phyloP scores from a whole-genome alignment of 1,140 invertebrate species.

The Bilobella aurantiaca region DNA sequence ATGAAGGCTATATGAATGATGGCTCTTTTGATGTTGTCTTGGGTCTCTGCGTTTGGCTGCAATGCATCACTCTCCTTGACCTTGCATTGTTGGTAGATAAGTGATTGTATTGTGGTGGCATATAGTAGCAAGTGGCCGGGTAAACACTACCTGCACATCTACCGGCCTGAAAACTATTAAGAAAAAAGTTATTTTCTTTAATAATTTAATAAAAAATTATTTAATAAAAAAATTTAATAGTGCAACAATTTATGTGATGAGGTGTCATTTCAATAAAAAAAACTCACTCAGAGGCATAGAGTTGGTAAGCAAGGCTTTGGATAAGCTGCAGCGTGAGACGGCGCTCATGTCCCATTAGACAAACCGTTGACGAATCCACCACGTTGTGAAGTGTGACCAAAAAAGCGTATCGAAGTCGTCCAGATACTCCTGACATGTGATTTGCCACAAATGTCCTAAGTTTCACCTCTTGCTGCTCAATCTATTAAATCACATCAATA shows the following conservation, averaged over 20 bases:
- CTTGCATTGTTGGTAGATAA: not conserved
- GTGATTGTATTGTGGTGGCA: constrained; percentile 1
- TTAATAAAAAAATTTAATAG: not conserved
- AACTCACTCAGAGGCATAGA: constrained; percentile 32
- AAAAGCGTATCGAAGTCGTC: constrained; percentile 78
- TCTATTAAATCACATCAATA: constrained; percentile 34
- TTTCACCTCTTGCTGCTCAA: constrained; percentile 80
- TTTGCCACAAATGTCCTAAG: constrained; percentile 91
- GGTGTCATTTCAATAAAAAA: not conserved
- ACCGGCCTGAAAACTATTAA: not conserved
- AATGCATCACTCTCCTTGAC: too few relatives aligned
- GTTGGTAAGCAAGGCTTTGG: constrained; percentile 34
- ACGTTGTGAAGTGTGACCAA: constrained; percentile 85
- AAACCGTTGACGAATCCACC: constrained; percentile 93
- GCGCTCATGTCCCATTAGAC: constrained; percentile 95
- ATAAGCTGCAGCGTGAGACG: constrained; percentile 32
- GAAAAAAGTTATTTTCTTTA: not conserved
- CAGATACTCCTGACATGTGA: constrained; percentile 75
- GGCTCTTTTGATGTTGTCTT: not conserved
- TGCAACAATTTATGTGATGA: not conserved
- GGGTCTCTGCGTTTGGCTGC: not conserved
- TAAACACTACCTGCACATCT: not conserved
- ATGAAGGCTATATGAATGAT: not conserved
- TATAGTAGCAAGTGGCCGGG: not conserved
- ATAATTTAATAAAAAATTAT: not conserved